Evolutionary conservation across 2,888 invertebrate genomes (phyloP), one percentile per base, ranked within the genome.

Genomic region (Drosophila limbata): DNA sequence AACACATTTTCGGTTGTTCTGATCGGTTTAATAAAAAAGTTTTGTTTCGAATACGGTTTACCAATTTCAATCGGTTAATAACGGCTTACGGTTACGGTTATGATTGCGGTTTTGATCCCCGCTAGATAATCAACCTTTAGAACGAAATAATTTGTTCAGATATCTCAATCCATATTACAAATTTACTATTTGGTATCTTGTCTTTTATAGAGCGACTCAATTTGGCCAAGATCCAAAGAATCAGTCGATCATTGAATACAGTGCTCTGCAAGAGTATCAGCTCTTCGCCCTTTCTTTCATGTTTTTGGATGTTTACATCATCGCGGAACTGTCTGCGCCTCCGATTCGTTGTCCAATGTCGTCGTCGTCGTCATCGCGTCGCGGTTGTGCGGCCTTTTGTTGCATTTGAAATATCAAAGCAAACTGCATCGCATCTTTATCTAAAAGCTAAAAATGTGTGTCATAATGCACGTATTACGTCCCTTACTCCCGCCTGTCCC

Each of bases 281-380:
- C n/a, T 37, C 37, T 37, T n/a, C 37, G n/a, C 8, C 37, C 37
- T 44, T 53, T 50, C 21, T 37, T 44, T 35, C 37, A 25, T 17
- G 11, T 59, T 69, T 86, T 78, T 73, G 44, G 70, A 59, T 75
- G 84, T 84, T 85, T 85, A 84, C 85, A 85, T 85, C 85, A 85
- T 86, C 84, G 82, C 87, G 83, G 87, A 83, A 88, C 83, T 85
- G 73, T 48, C 47, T 35, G 61, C 48, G 66, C 28, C 53, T 28
- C 57, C 51, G 47, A 42, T 35, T 19, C 59, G 31, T 47, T 47
- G 77, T 72, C 73, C 64, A 39, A 47, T 55, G 66, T 68, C 72
- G 25, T 31, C 62, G 35, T 6, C 39, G 62, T 10, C n/a, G 3
- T 2, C 31, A 35, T 19, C 35, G 19, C 39, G 59, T 44, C 42